A percentile compares a stretch with the other conserved stretches of the same genome.
Evolutionary conservation across 2,888 invertebrate genomes (phyloP).

Genomic region (Bruchidius siliquastri): DNA sequence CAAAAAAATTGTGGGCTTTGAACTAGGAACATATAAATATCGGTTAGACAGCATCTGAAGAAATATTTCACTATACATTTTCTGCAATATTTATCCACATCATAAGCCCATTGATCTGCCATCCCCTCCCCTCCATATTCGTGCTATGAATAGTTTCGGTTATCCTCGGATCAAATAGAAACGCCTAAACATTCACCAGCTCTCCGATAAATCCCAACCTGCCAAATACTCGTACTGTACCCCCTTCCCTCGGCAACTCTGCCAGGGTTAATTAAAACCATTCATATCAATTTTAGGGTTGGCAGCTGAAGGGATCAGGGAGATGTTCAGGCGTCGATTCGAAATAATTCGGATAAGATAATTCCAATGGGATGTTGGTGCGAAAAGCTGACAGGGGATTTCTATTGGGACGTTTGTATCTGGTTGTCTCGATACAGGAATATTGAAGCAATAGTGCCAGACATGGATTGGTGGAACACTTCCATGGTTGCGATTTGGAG

Average conservation of each 20-base stretch:
- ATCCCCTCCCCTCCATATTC: neutral
- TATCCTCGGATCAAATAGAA: neutral
- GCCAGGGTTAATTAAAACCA: conserved; percentile 7
- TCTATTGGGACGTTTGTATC: neutral
- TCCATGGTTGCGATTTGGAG: too few relatives aligned
- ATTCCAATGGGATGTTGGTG: neutral
- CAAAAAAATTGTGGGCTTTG: too few relatives aligned
- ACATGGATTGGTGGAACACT: neutral
- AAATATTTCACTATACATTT: too few relatives aligned
- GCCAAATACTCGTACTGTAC: neutral
- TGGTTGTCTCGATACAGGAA: neutral
- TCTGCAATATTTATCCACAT: neutral
- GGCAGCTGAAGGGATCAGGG: conserved; percentile 22
- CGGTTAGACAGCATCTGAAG: too few relatives aligned
- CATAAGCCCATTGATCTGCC: neutral
- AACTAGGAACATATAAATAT: too few relatives aligned
- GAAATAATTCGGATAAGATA: neutral
- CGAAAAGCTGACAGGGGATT: neutral
- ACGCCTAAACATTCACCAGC: neutral
- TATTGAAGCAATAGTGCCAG: neutral
- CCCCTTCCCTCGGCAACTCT: neutral
- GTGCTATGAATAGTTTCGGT: neutral
- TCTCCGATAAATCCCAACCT: neutral
- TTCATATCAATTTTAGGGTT: conserved; percentile 19
- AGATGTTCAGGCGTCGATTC: conserved; percentile 18